Evolutionary conservation across 2,888 invertebrate species (phyloP), one percentile per base, ranked within the genome.

Genomic region (Choristoneura rosaceana): DNA sequence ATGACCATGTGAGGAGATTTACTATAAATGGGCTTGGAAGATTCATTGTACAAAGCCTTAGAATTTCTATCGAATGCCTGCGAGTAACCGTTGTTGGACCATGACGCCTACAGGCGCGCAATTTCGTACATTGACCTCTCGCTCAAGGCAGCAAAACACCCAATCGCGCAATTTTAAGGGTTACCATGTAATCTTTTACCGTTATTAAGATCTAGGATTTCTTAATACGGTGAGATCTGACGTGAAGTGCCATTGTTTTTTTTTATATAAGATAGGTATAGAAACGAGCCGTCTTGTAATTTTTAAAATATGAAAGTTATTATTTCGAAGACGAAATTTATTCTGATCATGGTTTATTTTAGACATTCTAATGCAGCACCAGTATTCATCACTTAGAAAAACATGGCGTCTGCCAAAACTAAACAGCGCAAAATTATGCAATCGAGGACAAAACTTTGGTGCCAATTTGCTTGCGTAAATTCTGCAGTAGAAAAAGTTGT

Each of bases 91-190:
- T 64, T 64, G 64, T 64, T 50, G 64, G 64, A 25, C 64, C 50
- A n/a, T 64, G 50, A 64, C 64, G 64, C 64, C 64, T 34, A 50
- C 64, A 45, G 62, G 34, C 58, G 67, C 71, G 71, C 71, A 34
- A 74, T 75, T 77, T 76, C 71, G 77, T 71, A 14, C 78, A 71
- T 60, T 74, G 75, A 78, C 75, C 77, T 73, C 70, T 62, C 61
- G 52, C 59, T 33, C 67, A 61, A 71, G 69, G 75, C 34, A 58
- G 62, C 65, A 15, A 25, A 62, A 55, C 58, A 47, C 10, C 71
- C 58, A 63, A 41, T 58, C 47, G 38, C 45, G 17, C 61, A 25
- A 43, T 52, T 63, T 50, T 50, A 52, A 52, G 69, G 69, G 25
- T 43, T 15, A 12, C 55, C 45, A 12, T 68, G 34, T 15, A 17